Evolutionary conservation across 2,888 invertebrate species (phyloP).

Genomic region (Melanchra persicariae): DNA sequence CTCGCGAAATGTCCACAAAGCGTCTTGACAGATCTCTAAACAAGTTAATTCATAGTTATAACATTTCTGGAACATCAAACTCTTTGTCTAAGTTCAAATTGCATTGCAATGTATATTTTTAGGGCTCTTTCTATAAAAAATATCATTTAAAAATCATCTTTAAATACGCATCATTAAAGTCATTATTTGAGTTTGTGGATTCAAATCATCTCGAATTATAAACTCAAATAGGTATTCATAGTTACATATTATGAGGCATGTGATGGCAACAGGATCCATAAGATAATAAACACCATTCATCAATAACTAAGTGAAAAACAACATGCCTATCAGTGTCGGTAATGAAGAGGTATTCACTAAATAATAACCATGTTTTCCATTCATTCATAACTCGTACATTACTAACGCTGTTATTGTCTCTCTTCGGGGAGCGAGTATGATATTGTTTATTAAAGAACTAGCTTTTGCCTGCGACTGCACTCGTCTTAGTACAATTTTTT

Average conservation of each 20-base stretch:
- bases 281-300: conserved; percentile 9
- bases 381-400: conserved; percentile 20
- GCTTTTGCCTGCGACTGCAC: too few species aligned
- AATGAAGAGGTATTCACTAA: conserved; percentile 41
- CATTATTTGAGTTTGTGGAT: neutral
- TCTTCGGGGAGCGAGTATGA: too few species aligned
- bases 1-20: too few species aligned
- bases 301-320: conserved; percentile 26
- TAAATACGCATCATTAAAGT: neutral
- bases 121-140: neutral
- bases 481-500: too few species aligned
- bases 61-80: neutral
- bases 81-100: neutral
- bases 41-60: too few species aligned
- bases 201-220: neutral
- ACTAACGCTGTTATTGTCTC: conserved; percentile 19
- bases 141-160: neutral
- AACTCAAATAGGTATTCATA: neutral
- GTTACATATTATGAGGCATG: neutral
- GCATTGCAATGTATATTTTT: neutral
- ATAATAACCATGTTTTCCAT: conserved; percentile 33
- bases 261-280: neutral
- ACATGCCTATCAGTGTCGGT: conserved; percentile 20
- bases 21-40: too few species aligned
- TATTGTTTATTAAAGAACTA: neutral